A percentile compares a stretch with the other conserved stretches of the same genome.
These are phyloP conservation scores for Trissoscelio sp. DNA, from an alignment of 2,888 invertebrate species.

Conservation along the genomic window DNA sequence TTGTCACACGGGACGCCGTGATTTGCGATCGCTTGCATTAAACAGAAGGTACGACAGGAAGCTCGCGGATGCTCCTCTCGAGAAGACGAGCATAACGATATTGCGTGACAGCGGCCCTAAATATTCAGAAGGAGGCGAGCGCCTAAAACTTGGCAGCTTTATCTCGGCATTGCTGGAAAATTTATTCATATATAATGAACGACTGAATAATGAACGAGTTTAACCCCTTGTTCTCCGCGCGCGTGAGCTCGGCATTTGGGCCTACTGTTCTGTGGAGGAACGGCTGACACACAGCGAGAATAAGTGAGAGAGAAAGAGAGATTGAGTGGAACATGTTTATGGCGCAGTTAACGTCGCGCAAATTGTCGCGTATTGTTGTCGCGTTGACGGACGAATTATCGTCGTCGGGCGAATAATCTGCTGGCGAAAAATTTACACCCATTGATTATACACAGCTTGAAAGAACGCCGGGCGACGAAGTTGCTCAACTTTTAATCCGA, in stretches of 20 bases:
- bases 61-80: slow-evolving; percentile 78
- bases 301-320: not conserved
- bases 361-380: slow-evolving; percentile 38
- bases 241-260: slow-evolving; percentile 73
- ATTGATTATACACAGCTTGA: slow-evolving; percentile 7
- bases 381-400: slow-evolving; percentile 27
- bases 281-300: not conserved
- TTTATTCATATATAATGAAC: slow-evolving; percentile 84
- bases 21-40: slow-evolving; percentile 74
- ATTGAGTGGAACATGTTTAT: slow-evolving; percentile 17
- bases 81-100: slow-evolving; percentile 82
- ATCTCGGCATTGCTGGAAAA: slow-evolving; percentile 84
- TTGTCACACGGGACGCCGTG: slow-evolving; percentile 70
- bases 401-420: not conserved
- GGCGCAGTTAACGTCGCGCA: slow-evolving; percentile 22
- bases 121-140: slow-evolving; percentile 80
- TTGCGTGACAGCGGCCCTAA: slow-evolving; percentile 83
- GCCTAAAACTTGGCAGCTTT: slow-evolving; percentile 83
- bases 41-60: slow-evolving; percentile 72
- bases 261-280: slow-evolving; percentile 70
- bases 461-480: not conserved
- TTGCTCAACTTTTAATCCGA: slow-evolving; percentile 26
- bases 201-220: slow-evolving; percentile 82
- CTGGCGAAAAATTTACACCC: slow-evolving; percentile 13
- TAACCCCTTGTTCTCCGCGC: slow-evolving; percentile 83